Conservation (phyloP, 2,113 vertebrate species). For the Acrocephalus arundinaceus region DNA sequence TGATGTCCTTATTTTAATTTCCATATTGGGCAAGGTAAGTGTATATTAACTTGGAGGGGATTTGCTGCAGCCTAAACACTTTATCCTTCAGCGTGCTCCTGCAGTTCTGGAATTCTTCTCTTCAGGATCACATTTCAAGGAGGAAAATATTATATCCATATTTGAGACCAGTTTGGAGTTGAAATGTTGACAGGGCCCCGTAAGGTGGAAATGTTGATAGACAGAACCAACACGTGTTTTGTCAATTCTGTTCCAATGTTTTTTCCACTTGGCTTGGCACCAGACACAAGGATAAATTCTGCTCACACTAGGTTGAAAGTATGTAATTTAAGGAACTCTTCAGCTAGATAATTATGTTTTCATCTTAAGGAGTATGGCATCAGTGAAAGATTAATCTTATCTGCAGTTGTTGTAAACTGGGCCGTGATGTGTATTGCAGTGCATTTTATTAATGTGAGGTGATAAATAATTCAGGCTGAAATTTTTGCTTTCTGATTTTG, state of each 20-base stretch:
- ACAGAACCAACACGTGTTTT: background rate
- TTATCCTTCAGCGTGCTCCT: background rate
- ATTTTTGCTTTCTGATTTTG: conserved; percentile 38
- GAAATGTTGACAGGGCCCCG: background rate
- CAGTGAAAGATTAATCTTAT: conserved; percentile 23
- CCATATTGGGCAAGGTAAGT: background rate
- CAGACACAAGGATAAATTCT: conserved; percentile 28
- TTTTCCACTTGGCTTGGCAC: conserved; percentile 26
- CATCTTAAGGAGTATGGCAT: background rate
- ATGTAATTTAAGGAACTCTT: conserved; percentile 35
- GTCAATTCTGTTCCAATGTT: background rate
- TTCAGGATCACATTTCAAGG: background rate
- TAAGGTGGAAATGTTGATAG: background rate
- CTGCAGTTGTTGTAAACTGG: conserved; percentile 38
- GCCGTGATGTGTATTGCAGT: background rate
- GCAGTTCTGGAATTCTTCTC: background rate
- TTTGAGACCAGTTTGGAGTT: background rate
- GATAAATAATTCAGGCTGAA: conserved; percentile 60
- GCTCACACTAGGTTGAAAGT: background rate
- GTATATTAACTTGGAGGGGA: background rate
- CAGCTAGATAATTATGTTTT: conserved; percentile 48
- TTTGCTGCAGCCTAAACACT: background rate
- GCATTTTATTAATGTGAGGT: conserved; percentile 31
- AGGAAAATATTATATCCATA: background rate
- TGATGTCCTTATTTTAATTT: background rate